Evolutionary conservation across 1,140 invertebrate genomes (phyloP), one percentile per base, ranked within the genome.

Genomic region (Penaeus vannamei): DNA sequence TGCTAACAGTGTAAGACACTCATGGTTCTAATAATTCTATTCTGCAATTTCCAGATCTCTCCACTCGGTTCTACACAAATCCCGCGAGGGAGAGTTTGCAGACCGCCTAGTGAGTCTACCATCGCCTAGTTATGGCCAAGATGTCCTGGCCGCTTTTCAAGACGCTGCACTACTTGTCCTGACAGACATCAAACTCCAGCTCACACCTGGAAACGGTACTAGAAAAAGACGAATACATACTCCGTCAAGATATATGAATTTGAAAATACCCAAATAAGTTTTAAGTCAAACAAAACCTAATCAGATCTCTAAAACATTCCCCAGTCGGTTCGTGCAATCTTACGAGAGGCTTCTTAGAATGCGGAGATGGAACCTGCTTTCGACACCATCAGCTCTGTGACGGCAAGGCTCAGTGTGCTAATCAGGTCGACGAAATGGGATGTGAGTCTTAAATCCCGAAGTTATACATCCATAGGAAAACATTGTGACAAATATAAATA

Each of bases 381-480:
- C 85, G 79, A 17, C 83, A 66, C 23, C 83, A 92, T 2, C 90
- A 93, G 85, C 91, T 90, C 62, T 94, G 93, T 90, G 93, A 94
- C 84, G 93, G 93, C 3, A 86, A 90, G n/a, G 61, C 60, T 32
- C 92, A 94, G 42, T 94, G 94, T 91, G 79, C 81, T 2, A 93
- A 94, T 91, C 92, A 92, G 14, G 92, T 92, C 3, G 94, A 94
- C 84, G 93, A 94, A 92, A 90, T 91, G 29, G 92, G 92, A 84
- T 94, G 94, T 94, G 92, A 93, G 92, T 91, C 60, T 53, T 53
- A 53, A 14, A 53, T 5, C 10, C 12, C 53, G 12, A 1, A 91
- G 19, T 46, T 3, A 53, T 14, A 53, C 17, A 53, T 8, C 8
- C 14, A 17, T 53, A 10, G 14, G 5, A 17, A 36, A 53, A 53